Conservation (phyloP, 2,888 invertebrate genomes). For the Lycia hirtaria region DNA sequence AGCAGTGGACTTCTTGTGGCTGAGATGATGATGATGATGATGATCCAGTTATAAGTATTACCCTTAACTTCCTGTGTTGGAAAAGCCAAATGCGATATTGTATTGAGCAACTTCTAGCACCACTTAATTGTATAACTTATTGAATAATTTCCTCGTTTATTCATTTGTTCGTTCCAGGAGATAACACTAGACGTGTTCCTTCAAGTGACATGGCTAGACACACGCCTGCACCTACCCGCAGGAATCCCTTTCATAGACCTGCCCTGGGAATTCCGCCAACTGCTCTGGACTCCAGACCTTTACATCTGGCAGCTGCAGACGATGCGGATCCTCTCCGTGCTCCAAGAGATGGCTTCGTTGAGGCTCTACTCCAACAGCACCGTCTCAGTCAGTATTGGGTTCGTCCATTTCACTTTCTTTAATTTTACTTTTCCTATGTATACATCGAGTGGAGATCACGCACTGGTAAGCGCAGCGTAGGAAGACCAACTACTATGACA, state of each 20-base stretch:
- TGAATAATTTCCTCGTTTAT: conserved; percentile 6
- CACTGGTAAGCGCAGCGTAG: too few relatives aligned
- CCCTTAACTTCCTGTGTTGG: too few relatives aligned
- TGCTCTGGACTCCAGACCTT: conserved; percentile 87
- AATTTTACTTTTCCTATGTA: neutral
- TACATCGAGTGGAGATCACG: neutral
- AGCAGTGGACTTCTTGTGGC: too few relatives aligned
- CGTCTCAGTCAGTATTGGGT: conserved; percentile 88
- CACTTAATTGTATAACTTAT: neutral
- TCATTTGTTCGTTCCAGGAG: conserved; percentile 71
- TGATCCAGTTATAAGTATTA: too few relatives aligned
- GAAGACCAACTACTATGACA: too few relatives aligned
- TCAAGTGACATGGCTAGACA: conserved; percentile 87
- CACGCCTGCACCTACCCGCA: conserved; percentile 74
- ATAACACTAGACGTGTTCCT: conserved; percentile 87
- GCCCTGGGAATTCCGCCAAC: conserved; percentile 86
- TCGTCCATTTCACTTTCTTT: conserved; percentile 57
- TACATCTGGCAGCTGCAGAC: conserved; percentile 87
- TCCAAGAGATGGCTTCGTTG: conserved; percentile 87
- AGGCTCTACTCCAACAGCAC: conserved; percentile 87
- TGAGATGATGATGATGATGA: too few relatives aligned
- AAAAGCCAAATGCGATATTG: too few relatives aligned
- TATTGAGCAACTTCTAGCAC: too few relatives aligned
- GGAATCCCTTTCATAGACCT: conserved; percentile 83
- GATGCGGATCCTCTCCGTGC: conserved; percentile 86